Conservation (phyloP, 23 tunicate genomes). For the Aplidium turbinatum region DNA sequence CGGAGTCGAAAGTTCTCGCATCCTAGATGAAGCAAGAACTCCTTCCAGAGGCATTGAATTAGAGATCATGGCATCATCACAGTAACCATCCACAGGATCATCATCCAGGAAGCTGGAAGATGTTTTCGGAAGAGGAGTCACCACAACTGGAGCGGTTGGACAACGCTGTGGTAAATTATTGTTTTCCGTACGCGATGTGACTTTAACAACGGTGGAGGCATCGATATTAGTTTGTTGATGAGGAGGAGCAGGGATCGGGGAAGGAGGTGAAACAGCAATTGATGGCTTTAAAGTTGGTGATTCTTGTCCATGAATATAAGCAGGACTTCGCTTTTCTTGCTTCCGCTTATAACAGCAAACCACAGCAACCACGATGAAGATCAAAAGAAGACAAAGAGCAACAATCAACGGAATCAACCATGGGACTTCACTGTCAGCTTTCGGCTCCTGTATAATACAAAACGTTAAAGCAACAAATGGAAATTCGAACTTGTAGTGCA, state of each 20-base stretch:
- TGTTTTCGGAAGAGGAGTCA: slow-evolving; percentile 37
- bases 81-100: slow-evolving; percentile 14
- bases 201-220: slow-evolving; percentile 38
- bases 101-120: neutral
- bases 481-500: too few relatives aligned
- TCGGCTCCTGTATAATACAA: too few relatives aligned
- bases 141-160: slow-evolving; percentile 58
- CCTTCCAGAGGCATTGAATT: slow-evolving; percentile 65
- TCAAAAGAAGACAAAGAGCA: slow-evolving; percentile 18
- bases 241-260: neutral
- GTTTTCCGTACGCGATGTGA: slow-evolving; percentile 35
- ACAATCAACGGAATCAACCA: slow-evolving; percentile 63
- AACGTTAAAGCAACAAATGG: too few relatives aligned
- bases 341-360: slow-evolving; percentile 8
- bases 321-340: slow-evolving; percentile 10
- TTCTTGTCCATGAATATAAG: slow-evolving; percentile 46
- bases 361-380: slow-evolving; percentile 22
- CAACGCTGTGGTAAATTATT: slow-evolving; percentile 33
- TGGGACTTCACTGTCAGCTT: too few relatives aligned
- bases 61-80: slow-evolving; percentile 40
- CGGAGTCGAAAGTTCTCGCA: slow-evolving; percentile 27
- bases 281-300: slow-evolving; percentile 28
- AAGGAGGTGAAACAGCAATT: neutral
- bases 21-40: slow-evolving; percentile 7
- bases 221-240: slow-evolving; percentile 30